Base-by-base conservation (phyloP, 2,888 invertebrate genomes). In the Parthenolecanium corni region DNA sequence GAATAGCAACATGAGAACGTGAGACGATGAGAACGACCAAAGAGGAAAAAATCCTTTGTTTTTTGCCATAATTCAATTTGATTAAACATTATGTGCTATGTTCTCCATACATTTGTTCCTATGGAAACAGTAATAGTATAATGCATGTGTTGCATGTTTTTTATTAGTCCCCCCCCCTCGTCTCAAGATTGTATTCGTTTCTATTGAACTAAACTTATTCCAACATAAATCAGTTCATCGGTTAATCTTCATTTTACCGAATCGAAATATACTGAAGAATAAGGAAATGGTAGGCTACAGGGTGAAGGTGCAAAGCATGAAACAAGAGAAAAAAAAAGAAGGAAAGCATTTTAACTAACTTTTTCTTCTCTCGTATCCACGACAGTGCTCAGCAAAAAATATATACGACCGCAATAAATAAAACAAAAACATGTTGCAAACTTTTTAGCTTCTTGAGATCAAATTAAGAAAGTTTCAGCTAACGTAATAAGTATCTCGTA, bases 341-440 rank as follows among this genome's bases (percentile, higher is more conserved):
- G 9, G 31, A 31, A 31, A 53, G 40, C 53, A 38, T 40, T 53
- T 23, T 23, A 40, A 31, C 31, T 31, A 31, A 31, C 31, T 31
- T 31, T 53, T 21, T 31, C 31, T 6, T 9, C 31, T 31, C 52
- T 53, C 23, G 40, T 38, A 53, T 53, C 40, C 40, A 40, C 53
- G 53, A 53, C 40, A 38, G n/a, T 40, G 38, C 38, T 40, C 36
- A 53, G 40, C 23, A 53, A 53, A 31, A 31, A 31, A 31, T 9
- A 31, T 6, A 6, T 31, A 52, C 52, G 52, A 52, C 21, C 23
- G 18, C 53, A 21, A 53, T 53, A 53, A 53, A 53, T 53, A 53
- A 53, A 53, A 53, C 40, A 53, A 53, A 52, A 53, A 53, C 53
- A 53, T 40, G 53, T 38, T 53, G 42, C 53, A 16, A 53, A 53